A percentile compares a stretch with the other conserved stretches of the same genome.
These are phyloP conservation scores for Pegoplata infirma DNA, from an alignment of 2,888 invertebrate species.

Conservation along the genomic window DNA sequence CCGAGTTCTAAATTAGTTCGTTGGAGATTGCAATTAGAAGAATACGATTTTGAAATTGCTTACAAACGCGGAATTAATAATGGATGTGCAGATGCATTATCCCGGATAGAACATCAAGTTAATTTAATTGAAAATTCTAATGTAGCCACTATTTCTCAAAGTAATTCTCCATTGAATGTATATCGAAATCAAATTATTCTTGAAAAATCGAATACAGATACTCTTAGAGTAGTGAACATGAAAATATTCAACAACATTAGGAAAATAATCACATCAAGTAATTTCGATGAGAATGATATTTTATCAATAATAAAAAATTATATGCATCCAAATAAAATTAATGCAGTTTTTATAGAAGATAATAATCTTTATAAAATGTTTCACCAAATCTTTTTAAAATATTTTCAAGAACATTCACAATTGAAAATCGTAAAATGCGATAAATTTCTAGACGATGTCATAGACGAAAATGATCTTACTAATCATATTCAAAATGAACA, in stretches of 20 bases:
- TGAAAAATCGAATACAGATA: background rate
- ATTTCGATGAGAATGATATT: background rate
- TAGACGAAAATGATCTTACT: background rate
- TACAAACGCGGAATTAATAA: conserved; percentile 5
- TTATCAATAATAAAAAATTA: background rate
- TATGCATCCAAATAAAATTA: background rate
- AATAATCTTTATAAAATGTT: background rate
- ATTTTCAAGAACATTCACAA: background rate
- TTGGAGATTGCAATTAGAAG: background rate
- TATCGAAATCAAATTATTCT: background rate
- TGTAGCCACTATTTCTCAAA: background rate
- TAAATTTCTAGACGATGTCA: background rate
- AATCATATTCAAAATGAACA: background rate
- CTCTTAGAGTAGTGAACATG: background rate
- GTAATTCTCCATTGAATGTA: background rate
- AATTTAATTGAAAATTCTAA: background rate
- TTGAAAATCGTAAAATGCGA: background rate
- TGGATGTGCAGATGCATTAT: conserved; percentile 43
- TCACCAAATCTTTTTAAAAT: background rate
- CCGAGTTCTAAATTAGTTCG: conserved; percentile 14
- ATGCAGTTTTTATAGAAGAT: background rate
- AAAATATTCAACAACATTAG: background rate
- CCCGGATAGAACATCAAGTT: conserved; percentile 27
- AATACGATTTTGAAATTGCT: conserved; percentile 37
- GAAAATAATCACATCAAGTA: background rate